Evolutionary conservation across 2,888 invertebrate species (phyloP).

Genomic region (Girardia tigrina): DNA sequence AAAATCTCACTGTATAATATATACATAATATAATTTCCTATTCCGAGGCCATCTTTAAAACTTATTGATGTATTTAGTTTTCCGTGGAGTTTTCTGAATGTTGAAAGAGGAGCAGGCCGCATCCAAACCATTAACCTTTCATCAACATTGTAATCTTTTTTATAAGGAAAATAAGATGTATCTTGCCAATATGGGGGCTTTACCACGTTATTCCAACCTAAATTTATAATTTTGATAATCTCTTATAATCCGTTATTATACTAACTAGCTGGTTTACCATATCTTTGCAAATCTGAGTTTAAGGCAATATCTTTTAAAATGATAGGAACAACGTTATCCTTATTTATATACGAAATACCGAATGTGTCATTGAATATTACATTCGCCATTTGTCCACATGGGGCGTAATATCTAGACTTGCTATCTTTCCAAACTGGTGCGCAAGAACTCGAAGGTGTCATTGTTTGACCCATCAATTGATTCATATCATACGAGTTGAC

Average conservation of each 20-base stretch:
- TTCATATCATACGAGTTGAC: constrained; percentile 3
- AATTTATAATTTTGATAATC: too few species aligned
- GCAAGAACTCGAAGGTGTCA: not conserved
- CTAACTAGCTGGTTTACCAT: too few species aligned
- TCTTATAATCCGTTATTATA: too few species aligned
- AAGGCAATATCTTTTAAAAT: not conserved
- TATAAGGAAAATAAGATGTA: too few species aligned
- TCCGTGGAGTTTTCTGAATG: constrained; percentile 26
- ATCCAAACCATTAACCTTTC: constrained; percentile 33
- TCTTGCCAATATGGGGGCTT: too few species aligned
- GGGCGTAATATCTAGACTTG: not conserved
- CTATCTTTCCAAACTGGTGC: not conserved
- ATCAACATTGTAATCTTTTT: constrained; percentile 24
- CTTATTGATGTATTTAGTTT: too few species aligned
- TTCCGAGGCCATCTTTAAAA: too few species aligned
- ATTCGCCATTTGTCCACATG: not conserved
- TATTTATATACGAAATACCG: not conserved
- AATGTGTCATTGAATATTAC: not conserved
- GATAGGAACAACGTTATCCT: not conserved
- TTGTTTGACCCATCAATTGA: not conserved
- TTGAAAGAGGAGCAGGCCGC: constrained; percentile 28
- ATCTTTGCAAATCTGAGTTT: not conserved
- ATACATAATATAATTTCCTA: too few species aligned
- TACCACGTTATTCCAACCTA: too few species aligned
- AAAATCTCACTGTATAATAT: too few species aligned